These are phyloP conservation scores for Echinometra lucunter DNA, from an alignment of 53 echinoderm and acorn worm species.

Conservation along the genomic window DNA sequence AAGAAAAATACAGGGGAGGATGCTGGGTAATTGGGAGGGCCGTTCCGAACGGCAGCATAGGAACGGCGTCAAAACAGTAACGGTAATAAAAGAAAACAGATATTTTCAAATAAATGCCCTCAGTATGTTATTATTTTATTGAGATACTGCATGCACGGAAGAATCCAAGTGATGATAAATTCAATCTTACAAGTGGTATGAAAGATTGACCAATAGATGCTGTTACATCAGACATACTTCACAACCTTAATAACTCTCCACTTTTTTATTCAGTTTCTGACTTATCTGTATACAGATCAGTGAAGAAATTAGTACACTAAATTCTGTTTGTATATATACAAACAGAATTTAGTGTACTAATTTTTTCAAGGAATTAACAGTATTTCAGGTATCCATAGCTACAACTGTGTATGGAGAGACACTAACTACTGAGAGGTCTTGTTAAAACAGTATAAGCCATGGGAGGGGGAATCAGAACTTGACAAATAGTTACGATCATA, in stretches of 20 bases:
- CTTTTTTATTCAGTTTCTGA: background rate
- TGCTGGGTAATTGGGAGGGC: conserved; percentile 57
- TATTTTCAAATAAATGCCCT: conserved; percentile 25
- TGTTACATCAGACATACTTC: background rate
- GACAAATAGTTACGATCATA: too few relatives aligned
- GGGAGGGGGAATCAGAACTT: too few relatives aligned
- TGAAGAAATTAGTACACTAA: too few relatives aligned
- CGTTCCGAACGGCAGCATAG: conserved; percentile 3
- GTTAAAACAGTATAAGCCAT: too few relatives aligned
- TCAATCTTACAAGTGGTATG: background rate
- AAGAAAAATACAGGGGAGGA: conserved; percentile 64
- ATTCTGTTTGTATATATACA: too few relatives aligned
- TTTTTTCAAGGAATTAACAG: too few relatives aligned
- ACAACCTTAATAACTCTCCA: background rate
- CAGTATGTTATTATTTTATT: conserved; percentile 49
- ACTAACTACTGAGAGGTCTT: too few relatives aligned
- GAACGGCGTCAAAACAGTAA: conserved; percentile 63
- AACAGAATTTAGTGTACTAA: too few relatives aligned
- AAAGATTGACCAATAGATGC: background rate
- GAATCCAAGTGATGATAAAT: conserved; percentile 10
- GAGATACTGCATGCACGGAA: background rate
- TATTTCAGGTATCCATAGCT: too few relatives aligned
- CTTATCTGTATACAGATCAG: too few relatives aligned
- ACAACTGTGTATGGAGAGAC: too few relatives aligned
- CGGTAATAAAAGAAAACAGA: conserved; percentile 60